Evolutionary conservation across 1,140 invertebrate species (phyloP).

Genomic region (Ridgeia piscesae): DNA sequence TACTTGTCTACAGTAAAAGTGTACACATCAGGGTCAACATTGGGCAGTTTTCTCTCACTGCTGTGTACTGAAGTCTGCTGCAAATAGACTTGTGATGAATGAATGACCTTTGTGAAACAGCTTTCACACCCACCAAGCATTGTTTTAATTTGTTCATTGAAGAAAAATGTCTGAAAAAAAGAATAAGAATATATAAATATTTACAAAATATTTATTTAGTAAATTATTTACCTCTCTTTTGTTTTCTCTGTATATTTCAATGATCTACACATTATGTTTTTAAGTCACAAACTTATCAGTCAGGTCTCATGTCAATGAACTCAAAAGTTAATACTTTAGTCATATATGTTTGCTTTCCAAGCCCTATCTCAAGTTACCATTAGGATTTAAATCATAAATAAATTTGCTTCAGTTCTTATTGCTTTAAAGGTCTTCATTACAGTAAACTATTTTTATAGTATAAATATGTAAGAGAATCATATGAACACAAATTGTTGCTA

Average conservation of each 20-base stretch:
- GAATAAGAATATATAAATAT: not conserved
- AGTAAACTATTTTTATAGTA: not conserved
- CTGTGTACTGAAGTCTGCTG: not conserved
- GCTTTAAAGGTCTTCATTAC: not conserved
- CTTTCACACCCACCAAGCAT: not conserved
- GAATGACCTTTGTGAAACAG: not conserved
- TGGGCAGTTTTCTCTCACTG: not conserved
- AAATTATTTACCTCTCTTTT: too few species aligned
- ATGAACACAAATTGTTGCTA: not conserved
- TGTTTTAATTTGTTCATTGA: not conserved
- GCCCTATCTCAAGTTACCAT: not conserved
- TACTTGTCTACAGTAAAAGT: not conserved
- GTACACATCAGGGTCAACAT: not conserved
- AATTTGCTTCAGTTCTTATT: too few species aligned
- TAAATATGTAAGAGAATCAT: not conserved
- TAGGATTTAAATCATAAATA: too few species aligned
- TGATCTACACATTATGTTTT: too few species aligned
- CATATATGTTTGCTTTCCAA: not conserved
- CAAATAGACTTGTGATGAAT: not conserved
- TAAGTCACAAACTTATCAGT: too few species aligned
- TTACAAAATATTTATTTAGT: not conserved
- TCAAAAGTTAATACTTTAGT: not conserved
- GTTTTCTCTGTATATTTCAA: too few species aligned
- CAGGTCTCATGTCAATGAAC: not conserved
- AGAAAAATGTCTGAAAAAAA: not conserved